phyloP scores from a whole-genome alignment of 2,888 invertebrate genomes.

The Scaptomyza reducta region DNA sequence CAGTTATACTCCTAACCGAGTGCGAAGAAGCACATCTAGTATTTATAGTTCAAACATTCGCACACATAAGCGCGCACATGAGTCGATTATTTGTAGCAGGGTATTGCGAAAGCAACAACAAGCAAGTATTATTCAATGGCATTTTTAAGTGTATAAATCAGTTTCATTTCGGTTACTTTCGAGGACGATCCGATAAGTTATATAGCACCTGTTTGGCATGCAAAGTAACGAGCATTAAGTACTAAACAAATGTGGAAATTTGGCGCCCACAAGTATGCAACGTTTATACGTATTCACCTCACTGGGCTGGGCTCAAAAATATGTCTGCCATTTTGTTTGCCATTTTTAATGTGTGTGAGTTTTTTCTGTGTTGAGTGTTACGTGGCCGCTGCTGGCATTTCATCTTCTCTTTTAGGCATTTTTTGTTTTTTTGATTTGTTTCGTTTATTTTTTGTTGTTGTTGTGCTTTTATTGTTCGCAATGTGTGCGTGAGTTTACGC shows the following conservation, averaged over 20 bases:
- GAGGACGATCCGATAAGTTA: constrained; percentile 68
- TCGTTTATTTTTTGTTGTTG: constrained; percentile 1
- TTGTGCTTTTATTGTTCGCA: constrained; percentile 52
- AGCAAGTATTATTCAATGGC: constrained; percentile 43
- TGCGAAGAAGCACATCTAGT: neutral
- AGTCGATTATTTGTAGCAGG: neutral
- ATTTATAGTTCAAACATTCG: neutral
- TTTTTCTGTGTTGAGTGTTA: constrained; percentile 37
- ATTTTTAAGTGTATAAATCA: constrained; percentile 69
- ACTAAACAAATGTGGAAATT: constrained; percentile 71
- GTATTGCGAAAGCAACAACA: constrained; percentile 20
- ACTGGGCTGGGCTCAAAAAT: constrained; percentile 60
- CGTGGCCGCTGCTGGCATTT: constrained; percentile 56
- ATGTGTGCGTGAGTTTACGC: constrained; percentile 74
- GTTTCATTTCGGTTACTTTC: constrained; percentile 45
- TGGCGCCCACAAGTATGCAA: constrained; percentile 40
- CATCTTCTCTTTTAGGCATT: neutral
- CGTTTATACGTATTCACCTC: constrained; percentile 62
- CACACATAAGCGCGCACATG: neutral
- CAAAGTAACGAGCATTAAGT: constrained; percentile 65
- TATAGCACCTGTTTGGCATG: constrained; percentile 75
- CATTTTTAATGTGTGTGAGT: constrained; percentile 75
- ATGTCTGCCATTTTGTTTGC: constrained; percentile 81
- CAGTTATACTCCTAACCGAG: neutral
- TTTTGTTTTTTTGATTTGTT: constrained; percentile 19